Base-by-base conservation (phyloP, 2,888 invertebrate genomes). In the Acleris sparsana region DNA sequence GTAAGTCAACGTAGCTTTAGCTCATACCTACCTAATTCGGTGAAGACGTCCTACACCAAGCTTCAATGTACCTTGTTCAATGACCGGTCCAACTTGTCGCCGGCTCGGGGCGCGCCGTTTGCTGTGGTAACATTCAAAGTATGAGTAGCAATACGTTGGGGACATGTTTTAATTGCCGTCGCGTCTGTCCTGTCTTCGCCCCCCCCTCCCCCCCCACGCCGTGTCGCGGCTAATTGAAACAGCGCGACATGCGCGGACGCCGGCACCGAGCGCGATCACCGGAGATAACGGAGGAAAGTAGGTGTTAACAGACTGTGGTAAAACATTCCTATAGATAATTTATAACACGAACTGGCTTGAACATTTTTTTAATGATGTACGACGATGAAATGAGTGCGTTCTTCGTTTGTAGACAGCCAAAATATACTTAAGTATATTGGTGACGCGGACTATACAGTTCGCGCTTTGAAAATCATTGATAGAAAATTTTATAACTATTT, bases 141-240 rank as follows among this genome's bases (percentile, higher is more conserved):
- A 53, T 53, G 53, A 53, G 18, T 18, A 49, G 43, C 49, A 51
- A 49, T 63, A 56, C 9, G 5, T 29, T 53, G 33, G n/a, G 17
- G 33, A n/a, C 55, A 55, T 33, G 33, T 62, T 63, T 56, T 64
- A 64, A 64, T 64, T 53, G 59, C 59, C 33, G 48, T 6, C 58
- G 53, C 57, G 63, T 59, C 48, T 51, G 25, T 17, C 33, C 3
- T 9, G 33, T 2, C 33, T 7, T 33, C 9, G 0, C 77, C 75
- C 79, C 63, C 53, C 53, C 67, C 69, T 58, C 56, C 63, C 62
- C 68, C 25, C 53, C 67, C 69, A 58, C 61, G 46, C 63, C 68
- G 66, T 46, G 59, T 49, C 62, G 49, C 20, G 55, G 46, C 67
- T 68, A 71, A 70, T 73, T 68, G 58, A 63, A 58, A 59, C 48